Conservation (phyloP, 2,888 invertebrate species). For the Fragum fragum region DNA sequence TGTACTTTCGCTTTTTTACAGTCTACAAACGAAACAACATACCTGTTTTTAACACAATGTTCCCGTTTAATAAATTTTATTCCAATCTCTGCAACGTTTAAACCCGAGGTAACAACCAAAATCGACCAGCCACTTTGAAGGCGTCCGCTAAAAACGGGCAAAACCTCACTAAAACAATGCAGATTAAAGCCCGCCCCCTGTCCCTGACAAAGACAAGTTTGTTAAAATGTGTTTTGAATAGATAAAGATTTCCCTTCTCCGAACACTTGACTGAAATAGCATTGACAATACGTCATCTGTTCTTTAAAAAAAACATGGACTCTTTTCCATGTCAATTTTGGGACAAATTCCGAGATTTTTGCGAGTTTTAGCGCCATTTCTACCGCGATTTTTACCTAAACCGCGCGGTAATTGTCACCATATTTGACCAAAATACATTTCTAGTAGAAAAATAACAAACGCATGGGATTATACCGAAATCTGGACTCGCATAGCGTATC, state of each 20-base stretch:
- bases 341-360: conserved; percentile 1
- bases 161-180: neutral
- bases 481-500: neutral
- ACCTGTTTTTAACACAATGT: neutral
- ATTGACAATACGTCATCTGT: conserved; percentile 20
- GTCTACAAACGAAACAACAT: neutral
- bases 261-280: conserved; percentile 58
- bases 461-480: neutral
- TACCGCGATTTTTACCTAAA: neutral
- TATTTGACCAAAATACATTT: neutral
- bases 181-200: neutral
- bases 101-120: neutral
- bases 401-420: neutral
- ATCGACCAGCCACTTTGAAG: neutral
- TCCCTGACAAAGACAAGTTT: conserved; percentile 19
- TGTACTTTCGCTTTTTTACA: neutral
- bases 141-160: neutral
- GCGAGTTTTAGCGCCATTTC: neutral
- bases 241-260: conserved; percentile 58
- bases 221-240: conserved; percentile 55
- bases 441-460: neutral
- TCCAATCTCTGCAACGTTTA: neutral
- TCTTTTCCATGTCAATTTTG: neutral
- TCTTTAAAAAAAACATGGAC: neutral
- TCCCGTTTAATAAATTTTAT: neutral